Evolutionary conservation across 2,888 invertebrate species (phyloP).

Genomic region (Blera fallax): DNA sequence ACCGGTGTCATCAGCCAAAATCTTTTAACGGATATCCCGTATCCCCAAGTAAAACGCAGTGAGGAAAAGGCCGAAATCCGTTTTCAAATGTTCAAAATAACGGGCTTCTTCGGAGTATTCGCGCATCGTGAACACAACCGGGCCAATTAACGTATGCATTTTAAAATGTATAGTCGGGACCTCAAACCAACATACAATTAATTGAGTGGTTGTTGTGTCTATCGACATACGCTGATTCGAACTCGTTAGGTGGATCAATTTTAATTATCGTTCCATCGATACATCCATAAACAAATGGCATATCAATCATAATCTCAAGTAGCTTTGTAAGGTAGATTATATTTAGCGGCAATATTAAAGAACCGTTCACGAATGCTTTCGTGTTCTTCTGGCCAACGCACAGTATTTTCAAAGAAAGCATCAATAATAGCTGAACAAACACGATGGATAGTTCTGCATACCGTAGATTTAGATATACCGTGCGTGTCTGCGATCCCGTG

Average conservation of each 20-base stretch:
- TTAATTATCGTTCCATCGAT: slow-evolving; percentile 13
- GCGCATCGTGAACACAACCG: slow-evolving; percentile 11
- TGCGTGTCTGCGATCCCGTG: slow-evolving; percentile 2
- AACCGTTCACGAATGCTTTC: neutral
- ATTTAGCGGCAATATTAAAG: neutral
- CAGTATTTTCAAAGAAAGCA: neutral
- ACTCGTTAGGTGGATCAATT: slow-evolving; percentile 16
- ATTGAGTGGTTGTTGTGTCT: slow-evolving; percentile 24
- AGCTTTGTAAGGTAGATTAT: too few species aligned
- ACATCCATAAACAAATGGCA: slow-evolving; percentile 6
- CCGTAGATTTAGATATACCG: neutral
- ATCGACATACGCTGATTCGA: slow-evolving; percentile 20
- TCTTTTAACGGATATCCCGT: slow-evolving; percentile 16
- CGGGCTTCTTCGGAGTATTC: too few species aligned
- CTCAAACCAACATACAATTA: slow-evolving; percentile 22
- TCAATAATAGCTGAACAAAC: slow-evolving; percentile 1
- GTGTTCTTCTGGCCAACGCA: neutral
- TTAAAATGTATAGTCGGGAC: too few species aligned
- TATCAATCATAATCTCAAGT: neutral
- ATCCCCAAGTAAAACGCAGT: neutral
- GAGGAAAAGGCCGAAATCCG: neutral
- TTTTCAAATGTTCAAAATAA: too few species aligned
- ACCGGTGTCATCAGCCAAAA: neutral
- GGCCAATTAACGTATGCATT: slow-evolving; percentile 7
- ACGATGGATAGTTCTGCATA: neutral